Conservation (phyloP, 2,888 invertebrate genomes). For the Volucella bombylans region DNA sequence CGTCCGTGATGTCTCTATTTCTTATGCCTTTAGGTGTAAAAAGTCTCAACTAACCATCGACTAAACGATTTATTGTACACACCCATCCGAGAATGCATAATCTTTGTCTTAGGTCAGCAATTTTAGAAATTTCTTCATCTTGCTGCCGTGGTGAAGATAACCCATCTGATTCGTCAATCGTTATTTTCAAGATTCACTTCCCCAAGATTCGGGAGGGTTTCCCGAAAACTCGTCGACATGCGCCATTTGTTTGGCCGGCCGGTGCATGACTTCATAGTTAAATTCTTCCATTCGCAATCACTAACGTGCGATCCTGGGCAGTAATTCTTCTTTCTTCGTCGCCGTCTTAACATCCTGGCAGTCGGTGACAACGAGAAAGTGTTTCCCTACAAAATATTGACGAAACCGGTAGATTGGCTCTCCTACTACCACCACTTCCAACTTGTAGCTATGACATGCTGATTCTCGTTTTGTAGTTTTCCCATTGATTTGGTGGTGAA, state of each 20-base stretch:
- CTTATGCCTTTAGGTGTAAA: too few relatives aligned
- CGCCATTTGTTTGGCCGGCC: slow-evolving; percentile 26
- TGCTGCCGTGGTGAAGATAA: too few relatives aligned
- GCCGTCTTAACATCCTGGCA: slow-evolving; percentile 15
- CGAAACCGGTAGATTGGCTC: slow-evolving; percentile 27
- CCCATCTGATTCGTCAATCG: too few relatives aligned
- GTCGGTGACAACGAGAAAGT: too few relatives aligned
- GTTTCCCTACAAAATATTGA: slow-evolving; percentile 44
- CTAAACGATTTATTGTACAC: too few relatives aligned
- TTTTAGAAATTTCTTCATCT: too few relatives aligned
- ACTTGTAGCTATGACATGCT: slow-evolving; percentile 38
- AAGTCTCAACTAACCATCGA: too few relatives aligned
- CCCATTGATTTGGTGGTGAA: slow-evolving; percentile 23
- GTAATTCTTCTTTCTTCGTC: slow-evolving; percentile 20
- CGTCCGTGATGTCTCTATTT: too few relatives aligned
- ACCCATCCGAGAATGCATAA: too few relatives aligned
- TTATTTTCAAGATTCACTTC: too few relatives aligned
- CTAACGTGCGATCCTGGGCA: slow-evolving; percentile 12
- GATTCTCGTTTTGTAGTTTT: slow-evolving; percentile 40
- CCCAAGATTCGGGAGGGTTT: too few relatives aligned
- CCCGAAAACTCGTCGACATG: slow-evolving; percentile 29
- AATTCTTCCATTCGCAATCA: slow-evolving; percentile 25
- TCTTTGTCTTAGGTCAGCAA: too few relatives aligned
- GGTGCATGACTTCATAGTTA: slow-evolving; percentile 13
- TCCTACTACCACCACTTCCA: slow-evolving; percentile 47